phyloP scores from a whole-genome alignment of 2,888 invertebrate species.

The Steinernema carpocapsae region DNA sequence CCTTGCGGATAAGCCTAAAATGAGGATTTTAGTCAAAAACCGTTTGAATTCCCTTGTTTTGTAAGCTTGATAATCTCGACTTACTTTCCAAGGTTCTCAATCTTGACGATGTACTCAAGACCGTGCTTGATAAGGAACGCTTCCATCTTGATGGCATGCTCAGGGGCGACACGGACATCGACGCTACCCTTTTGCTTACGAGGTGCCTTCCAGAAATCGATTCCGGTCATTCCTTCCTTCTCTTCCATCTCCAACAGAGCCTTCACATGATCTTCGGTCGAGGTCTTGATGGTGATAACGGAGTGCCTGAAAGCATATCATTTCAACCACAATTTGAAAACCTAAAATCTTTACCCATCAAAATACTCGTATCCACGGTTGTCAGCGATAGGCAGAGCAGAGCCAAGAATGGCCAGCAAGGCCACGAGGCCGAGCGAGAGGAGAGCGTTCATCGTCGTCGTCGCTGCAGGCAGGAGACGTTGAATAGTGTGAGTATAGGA shows the following conservation, averaged over 20 bases:
- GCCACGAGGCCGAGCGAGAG: constrained; percentile 13
- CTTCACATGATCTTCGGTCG: constrained; percentile 4
- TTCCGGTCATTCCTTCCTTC: background rate
- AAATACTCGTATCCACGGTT: background rate
- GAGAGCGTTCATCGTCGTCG: constrained; percentile 8
- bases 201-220: constrained; percentile 17
- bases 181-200: background rate
- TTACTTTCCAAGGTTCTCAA: background rate
- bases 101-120: constrained; percentile 18
- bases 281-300: constrained; percentile 24
- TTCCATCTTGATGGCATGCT: background rate
- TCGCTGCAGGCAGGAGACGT: background rate
- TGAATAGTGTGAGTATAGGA: background rate
- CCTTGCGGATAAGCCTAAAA: background rate
- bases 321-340: background rate
- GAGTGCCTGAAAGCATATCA: background rate
- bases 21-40: background rate
- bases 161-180: constrained; percentile 16
- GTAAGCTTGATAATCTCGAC: background rate
- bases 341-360: background rate
- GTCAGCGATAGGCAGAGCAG: background rate
- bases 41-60: background rate
- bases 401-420: background rate
- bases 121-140: constrained; percentile 3
- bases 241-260: constrained; percentile 11